Percentiles rank a stretch among this genome's conserved stretches.
phyloP scores from a whole-genome alignment of 92 coral and sea anemone genomes.

The Meandrina meandrites region DNA sequence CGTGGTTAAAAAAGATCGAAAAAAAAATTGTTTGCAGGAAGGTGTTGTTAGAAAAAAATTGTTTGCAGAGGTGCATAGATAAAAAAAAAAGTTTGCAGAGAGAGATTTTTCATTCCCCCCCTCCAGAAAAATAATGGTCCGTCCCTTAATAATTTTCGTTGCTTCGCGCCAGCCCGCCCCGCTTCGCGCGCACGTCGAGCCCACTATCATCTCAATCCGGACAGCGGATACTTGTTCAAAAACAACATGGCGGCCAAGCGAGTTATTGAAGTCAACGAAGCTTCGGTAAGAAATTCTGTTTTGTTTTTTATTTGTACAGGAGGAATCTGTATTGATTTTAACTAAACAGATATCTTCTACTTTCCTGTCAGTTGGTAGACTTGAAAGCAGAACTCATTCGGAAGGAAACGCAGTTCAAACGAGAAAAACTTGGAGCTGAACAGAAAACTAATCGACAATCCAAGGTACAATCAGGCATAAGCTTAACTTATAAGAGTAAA shows the following conservation, averaged over 20 bases:
- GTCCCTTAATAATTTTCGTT: too few species aligned
- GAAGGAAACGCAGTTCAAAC: slow-evolving; percentile 86
- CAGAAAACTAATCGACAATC: slow-evolving; percentile 33
- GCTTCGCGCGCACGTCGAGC: too few species aligned
- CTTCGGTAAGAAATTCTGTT: slow-evolving; percentile 66
- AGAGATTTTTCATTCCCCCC: too few species aligned
- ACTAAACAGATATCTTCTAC: background rate
- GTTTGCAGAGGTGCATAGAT: too few species aligned
- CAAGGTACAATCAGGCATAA: slow-evolving; percentile 29
- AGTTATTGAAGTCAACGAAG: slow-evolving; percentile 85
- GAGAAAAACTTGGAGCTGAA: slow-evolving; percentile 54
- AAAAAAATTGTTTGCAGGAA: too few species aligned
- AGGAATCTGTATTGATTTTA: background rate
- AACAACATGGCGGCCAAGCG: slow-evolving; percentile 95
- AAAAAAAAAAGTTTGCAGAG: too few species aligned
- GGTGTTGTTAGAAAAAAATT: too few species aligned
- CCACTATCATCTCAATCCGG: background rate
- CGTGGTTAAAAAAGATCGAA: too few species aligned
- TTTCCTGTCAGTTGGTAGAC: slow-evolving; percentile 74
- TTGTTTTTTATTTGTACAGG: background rate
- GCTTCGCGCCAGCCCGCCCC: too few species aligned
- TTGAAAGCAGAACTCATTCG: slow-evolving; percentile 94
- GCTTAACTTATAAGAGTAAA: background rate
- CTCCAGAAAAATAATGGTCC: too few species aligned
- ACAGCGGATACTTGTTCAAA: slow-evolving; percentile 20